Evolutionary conservation across 2,113 vertebrate genomes (phyloP), one percentile per base, ranked within the genome.

Genomic region (Engystomops pustulosus): DNA sequence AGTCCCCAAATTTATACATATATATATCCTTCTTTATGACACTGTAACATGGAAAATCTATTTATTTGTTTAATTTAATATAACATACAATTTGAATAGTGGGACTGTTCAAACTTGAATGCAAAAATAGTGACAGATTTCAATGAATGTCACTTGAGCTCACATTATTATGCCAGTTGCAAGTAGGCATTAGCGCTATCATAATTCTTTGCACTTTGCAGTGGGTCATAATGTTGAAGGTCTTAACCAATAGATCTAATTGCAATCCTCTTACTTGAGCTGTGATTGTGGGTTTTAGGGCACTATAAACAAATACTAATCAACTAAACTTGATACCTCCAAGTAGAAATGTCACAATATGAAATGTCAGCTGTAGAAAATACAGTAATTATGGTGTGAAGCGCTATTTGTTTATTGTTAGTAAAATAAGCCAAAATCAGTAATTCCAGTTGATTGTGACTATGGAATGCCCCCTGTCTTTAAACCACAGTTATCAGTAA

Each of bases 261-360:
- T 96, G 94, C 94, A 95, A 90, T 95, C 91, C 93, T 94, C 95
- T 95, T 95, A 92, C 93, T 93, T 94, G 93, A 90, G 91, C 92
- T 87, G 86, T 96, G 95, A 97, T 96, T 96, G 95, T 94, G 96
- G 95, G 94, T 96, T 97, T 95, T 95, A 92, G 91, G 86, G 93
- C 93, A 93, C 93, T 92, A 94, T 94, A 94, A 93, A 94, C 94
- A 95, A 95, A 92, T 92, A 94, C 93, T 94, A 94, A 95, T 95
- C 93, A 94, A 93, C 94, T 94, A 96, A 95, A 96, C 92, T 91
- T 94, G 93, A 92, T 95, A 95, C 91, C 91, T 94, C 90, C 91
- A 91, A 91, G 92, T 90, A 94, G 91, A 85, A 62, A 92, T 92
- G 91, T 94, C 93, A 94, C 45, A 86, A 91, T 94, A 93, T 90